These are phyloP conservation scores for Automeris io DNA, from an alignment of 2,888 invertebrate genomes.

Conservation along the genomic window DNA sequence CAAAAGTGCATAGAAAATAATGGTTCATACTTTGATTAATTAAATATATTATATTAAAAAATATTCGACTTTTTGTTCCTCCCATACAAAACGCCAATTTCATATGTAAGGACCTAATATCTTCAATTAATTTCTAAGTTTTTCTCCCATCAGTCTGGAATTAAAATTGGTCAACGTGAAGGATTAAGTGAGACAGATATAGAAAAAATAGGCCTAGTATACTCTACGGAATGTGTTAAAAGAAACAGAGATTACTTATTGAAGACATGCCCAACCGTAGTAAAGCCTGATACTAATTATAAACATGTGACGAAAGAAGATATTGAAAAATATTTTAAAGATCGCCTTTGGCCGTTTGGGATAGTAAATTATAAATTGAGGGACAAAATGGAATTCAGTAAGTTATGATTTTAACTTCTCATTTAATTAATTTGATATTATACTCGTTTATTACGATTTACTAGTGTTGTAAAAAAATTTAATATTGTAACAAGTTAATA, in stretches of 20 bases:
- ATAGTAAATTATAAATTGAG: slow-evolving; percentile 45
- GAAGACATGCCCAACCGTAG: slow-evolving; percentile 56
- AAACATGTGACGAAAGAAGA: slow-evolving; percentile 23
- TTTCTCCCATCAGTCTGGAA: slow-evolving; percentile 24
- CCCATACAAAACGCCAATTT: too few relatives aligned
- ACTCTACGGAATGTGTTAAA: slow-evolving; percentile 46
- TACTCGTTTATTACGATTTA: too few relatives aligned
- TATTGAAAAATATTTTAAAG: slow-evolving; percentile 43
- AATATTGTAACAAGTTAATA: too few relatives aligned
- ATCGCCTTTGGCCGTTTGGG: slow-evolving; percentile 53
- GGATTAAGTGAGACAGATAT: slow-evolving; percentile 53
- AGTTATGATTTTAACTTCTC: too few relatives aligned
- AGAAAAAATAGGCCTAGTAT: slow-evolving; percentile 49
- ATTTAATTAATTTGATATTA: too few relatives aligned
- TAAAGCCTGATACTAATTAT: slow-evolving; percentile 19
- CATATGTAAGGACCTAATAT: too few relatives aligned
- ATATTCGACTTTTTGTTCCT: too few relatives aligned
- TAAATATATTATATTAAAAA: too few relatives aligned
- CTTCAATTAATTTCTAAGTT: background rate
- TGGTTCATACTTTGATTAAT: too few relatives aligned
- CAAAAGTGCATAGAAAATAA: too few relatives aligned
- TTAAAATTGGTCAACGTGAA: slow-evolving; percentile 57
- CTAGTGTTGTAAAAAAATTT: too few relatives aligned
- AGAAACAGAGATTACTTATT: slow-evolving; percentile 53
- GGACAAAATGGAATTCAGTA: slow-evolving; percentile 52